phyloP scores from a whole-genome alignment of 2,797 vertebrate species.

The Rhincodon typus region DNA sequence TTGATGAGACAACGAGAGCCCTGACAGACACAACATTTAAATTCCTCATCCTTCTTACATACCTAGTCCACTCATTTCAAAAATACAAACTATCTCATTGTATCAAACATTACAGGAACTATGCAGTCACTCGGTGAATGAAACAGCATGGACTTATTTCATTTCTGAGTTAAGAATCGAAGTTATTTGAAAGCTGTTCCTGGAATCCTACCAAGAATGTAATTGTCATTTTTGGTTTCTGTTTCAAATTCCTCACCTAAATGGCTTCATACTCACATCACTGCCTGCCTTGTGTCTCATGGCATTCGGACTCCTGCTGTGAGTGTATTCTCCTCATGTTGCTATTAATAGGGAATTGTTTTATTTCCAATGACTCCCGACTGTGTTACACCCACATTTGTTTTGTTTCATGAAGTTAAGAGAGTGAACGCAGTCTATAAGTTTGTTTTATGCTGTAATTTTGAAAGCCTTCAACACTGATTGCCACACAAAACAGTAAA shows the following conservation, averaged over 20 bases:
- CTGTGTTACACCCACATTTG: not conserved
- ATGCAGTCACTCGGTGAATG: not conserved
- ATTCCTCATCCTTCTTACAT: not conserved
- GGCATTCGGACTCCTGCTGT: not conserved
- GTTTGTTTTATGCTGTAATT: constrained; percentile 4
- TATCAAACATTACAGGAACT: not conserved
- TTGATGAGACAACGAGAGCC: not conserved
- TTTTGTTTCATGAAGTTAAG: not conserved
- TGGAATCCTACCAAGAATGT: not conserved
- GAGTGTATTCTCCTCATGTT: not conserved
- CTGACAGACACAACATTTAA: not conserved
- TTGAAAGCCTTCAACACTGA: not conserved
- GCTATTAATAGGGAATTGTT: not conserved
- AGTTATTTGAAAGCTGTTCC: not conserved
- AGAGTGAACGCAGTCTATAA: not conserved
- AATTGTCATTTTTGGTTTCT: not conserved
- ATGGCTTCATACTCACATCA: not conserved
- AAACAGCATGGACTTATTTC: not conserved
- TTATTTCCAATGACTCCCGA: not conserved
- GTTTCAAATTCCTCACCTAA: not conserved
- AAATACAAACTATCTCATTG: not conserved
- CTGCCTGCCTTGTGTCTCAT: not conserved
- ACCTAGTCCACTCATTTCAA: not conserved
- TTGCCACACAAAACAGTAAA: not conserved
- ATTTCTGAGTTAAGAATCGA: not conserved